Base-by-base conservation (phyloP, 2,113 vertebrate species). In the Rhea americana region DNA sequence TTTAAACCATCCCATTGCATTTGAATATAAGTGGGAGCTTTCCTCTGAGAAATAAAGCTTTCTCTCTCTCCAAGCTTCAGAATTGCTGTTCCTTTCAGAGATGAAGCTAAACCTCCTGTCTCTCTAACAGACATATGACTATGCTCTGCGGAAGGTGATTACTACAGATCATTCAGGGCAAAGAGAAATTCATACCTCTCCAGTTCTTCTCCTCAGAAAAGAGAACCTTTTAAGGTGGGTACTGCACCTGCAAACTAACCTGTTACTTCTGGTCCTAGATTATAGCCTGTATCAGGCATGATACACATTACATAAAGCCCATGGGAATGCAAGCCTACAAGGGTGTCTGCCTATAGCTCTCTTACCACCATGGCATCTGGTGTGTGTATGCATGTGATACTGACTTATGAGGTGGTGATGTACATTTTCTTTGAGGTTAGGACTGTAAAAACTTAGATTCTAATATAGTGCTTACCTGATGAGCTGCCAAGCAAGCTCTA, bases 221-320 rank as follows among this genome's bases (percentile, higher is more conserved):
- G 93, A 97, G 50, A 96, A 97, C 35, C 43, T 97, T 56, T 97
- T 98, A 96, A 98, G 97, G 98, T 98, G 89, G 48, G 94, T 21
- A 90, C 14, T 24, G 61, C 39, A 65, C 17, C 39, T 68, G 37
- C 53, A 68, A 2, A 25, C 2, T 4, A 50, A 24, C 18, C 9
- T 15, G 5, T 66, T 17, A 59, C 43, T 45, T 67, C 56, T 75
- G 30, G n/a, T 70, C 18, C 65, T 32, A 9, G 9, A 8, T 50
- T 75, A 39, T 20, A 41, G 1, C 9, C 55, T 41, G 48, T 43
- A 14, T 21, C n/a, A 76, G 78, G 20, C 65, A 37, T 11, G 32
- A 68, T 20, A 45, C 25, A 11, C 2, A 2, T 24, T 13, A 9
- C 26, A 7, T 3, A 26, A 21, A 72, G 32, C 15, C 37, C 24